Evolutionary conservation across 2,113 vertebrate genomes (phyloP), one percentile per base, ranked within the genome.

Genomic region (Tympanuchus pallidicinctus): DNA sequence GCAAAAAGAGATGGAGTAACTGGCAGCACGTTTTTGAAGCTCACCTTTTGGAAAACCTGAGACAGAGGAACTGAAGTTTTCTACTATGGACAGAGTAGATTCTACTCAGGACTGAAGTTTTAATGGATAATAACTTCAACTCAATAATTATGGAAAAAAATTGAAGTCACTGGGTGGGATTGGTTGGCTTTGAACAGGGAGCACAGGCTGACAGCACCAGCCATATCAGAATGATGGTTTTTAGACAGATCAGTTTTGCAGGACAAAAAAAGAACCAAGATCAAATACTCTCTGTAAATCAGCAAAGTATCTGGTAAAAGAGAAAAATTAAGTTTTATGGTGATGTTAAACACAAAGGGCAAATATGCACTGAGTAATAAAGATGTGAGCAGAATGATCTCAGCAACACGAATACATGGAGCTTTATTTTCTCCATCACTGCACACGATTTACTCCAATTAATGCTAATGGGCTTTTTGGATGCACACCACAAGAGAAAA

Each of bases 401-500:
- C 52, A 88, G 88, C 93, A 91, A 78, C 30, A 50, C 14, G 75
- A 95, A 84, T 30, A 86, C 13, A 79, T 56, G 77, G 88, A 89
- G 42, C n/a, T 82, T 84, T 87, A 72, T 90, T 91, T 82, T 38
- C 69, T 73, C 45, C 34, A 61, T 45, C 81, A 75, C 1, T 88
- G n/a, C 76, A 92, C 70, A 70, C n/a, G 86, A 83, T 92, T 97
- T 90, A 75, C 50, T 95, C 71, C 82, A 95, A 90, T 95, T 95
- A 95, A 40, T 88, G 73, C 63, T 72, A 94, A 67, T 50, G 22
- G 52, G 59, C 94, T 89, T 82, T 63, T 82, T 63, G 5, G 3
- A 56, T 47, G 34, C 17, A 50, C 38, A 71, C 14, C 28, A 52
- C 21, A 56, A 40, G 47, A 86, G 16, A 71, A 78, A 14, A 86